Base-by-base conservation (phyloP, 1,140 invertebrate genomes). In the Trachelipus rathkii region DNA sequence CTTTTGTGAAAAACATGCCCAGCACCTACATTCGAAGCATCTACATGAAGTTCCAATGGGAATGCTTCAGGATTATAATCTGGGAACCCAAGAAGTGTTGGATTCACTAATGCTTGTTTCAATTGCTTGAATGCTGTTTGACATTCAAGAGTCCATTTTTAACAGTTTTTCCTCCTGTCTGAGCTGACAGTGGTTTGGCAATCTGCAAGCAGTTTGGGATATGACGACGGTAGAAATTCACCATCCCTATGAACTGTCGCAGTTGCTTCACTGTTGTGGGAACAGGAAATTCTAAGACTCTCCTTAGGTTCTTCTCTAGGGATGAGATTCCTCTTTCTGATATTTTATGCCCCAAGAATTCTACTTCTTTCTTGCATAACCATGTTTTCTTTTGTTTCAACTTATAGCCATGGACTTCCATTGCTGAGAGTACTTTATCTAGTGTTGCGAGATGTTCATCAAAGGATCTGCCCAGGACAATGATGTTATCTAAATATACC, bases 21-120 rank as follows among this genome's bases (percentile, higher is more conserved):
- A 66, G 60, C 60, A n/a, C 23, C 23, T 15, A 43, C 13, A 71
- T 23, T 23, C 13, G 69, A 71, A 4, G 69, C 69, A 71, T 71
- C 69, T 3, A 71, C 69, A 43, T 71, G 10, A 0, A 71, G 10
- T 8, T 71, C 23, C 13, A 71, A 43, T 3, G 69, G 69, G 1
- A 8, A 23, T 1, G 69, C 23, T 4, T 1, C 10, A 3, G 13
- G 15, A 13, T 0, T 23, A n/a, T n/a, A 71, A 15, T 71, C 69
- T 0, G 69, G 69, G 8, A 71, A 71, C 1, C 23, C 69, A 3
- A 71, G 8, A 3, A 24, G 5, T 0, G 43, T 43, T 4, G 23
- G 23, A 24, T 71, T 43, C 2, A 15, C 11, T 13, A 71, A 43
- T 4, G 23, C 43, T 13, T 66, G 3, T 21, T 71, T 71, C 10